Base-by-base conservation (phyloP, 2,113 vertebrate species). In the Sylvietta virens region DNA sequence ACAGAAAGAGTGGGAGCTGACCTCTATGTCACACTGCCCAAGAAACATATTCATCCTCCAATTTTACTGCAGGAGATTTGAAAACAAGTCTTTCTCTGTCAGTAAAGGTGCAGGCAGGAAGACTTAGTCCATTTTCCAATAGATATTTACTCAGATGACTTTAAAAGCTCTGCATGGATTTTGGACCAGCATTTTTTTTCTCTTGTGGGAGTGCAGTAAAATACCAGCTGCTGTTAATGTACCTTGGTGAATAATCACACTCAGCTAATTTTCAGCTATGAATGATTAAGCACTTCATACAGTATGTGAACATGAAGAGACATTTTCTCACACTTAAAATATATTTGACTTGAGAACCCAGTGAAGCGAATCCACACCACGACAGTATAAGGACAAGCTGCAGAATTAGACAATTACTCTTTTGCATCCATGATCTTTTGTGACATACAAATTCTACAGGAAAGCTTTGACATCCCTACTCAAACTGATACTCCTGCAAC, bases 211-310 rank as follows among this genome's bases (percentile, higher is more conserved):
- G n/a, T 76, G 81, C 81, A 90, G 66, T 91, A 96, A 94, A 97
- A 92, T 58, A 91, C 90, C 76, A 88, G 86, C 88, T 97, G 90
- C 92, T 93, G 57, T 92, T 97, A 96, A 97, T 92, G 94, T 86
- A 97, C 91, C 93, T 95, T 90, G 37, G 84, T 97, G 95, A 97
- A 96, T 95, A 96, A 96, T 96, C 91, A 94, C 72, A 88, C 86
- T 92, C 89, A 88, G 81, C 91, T 96, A 92, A 96, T 96, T 96
- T 96, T 92, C 84, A 91, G 89, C 93, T 85, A 91, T 96, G 93
- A 97, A 94, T 95, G 96, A 97, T 97, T 95, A 96, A 97, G 91
- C 69, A 90, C 67, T 92, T 90, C 86, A 92, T 91, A 95, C 54
- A 88, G 53, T 92, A 94, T 90, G 26, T 90, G 96, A 95, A 57